phyloP scores from a whole-genome alignment of 2,113 vertebrate genomes.

The Psettodes erumei region DNA sequence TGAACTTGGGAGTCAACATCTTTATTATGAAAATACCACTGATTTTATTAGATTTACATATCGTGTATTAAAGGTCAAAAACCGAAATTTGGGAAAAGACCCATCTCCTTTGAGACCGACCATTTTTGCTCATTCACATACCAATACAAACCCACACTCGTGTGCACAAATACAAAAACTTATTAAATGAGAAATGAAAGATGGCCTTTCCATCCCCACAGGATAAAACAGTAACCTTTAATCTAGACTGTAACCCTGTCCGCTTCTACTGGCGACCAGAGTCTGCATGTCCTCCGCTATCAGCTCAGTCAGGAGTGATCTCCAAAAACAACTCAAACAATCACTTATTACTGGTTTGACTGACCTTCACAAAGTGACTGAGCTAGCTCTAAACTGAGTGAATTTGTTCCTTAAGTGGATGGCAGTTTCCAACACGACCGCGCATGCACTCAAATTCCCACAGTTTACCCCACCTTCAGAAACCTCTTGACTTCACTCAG shows the following conservation, averaged over 20 bases:
- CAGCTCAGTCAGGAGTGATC: slow-evolving; percentile 54
- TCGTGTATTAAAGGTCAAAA: not conserved
- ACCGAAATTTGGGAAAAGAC: not conserved
- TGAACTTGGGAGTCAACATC: not conserved
- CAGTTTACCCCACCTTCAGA: slow-evolving; percentile 43
- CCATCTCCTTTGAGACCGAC: not conserved
- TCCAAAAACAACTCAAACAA: slow-evolving; percentile 60
- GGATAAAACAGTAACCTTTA: slow-evolving; percentile 70
- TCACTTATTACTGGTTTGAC: slow-evolving; percentile 55
- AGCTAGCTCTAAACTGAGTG: slow-evolving; percentile 53
- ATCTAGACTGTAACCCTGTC: slow-evolving; percentile 51
- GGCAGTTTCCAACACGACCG: slow-evolving; percentile 20
- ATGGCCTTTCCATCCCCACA: slow-evolving; percentile 64
- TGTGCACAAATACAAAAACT: slow-evolving; percentile 9
- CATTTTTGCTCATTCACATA: not conserved
- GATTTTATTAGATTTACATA: not conserved
- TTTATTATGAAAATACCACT: not conserved
- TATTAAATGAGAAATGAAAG: slow-evolving; percentile 70
- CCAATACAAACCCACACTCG: not conserved
- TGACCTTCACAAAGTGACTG: slow-evolving; percentile 68
- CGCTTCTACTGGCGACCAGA: slow-evolving; percentile 50
- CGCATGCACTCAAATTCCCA: slow-evolving; percentile 21
- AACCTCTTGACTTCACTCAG: slow-evolving; percentile 39
- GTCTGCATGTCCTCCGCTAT: slow-evolving; percentile 57
- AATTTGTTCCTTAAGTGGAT: slow-evolving; percentile 55